Conservation (phyloP, 2,113 vertebrate species). For the Tapirus terrestris region DNA sequence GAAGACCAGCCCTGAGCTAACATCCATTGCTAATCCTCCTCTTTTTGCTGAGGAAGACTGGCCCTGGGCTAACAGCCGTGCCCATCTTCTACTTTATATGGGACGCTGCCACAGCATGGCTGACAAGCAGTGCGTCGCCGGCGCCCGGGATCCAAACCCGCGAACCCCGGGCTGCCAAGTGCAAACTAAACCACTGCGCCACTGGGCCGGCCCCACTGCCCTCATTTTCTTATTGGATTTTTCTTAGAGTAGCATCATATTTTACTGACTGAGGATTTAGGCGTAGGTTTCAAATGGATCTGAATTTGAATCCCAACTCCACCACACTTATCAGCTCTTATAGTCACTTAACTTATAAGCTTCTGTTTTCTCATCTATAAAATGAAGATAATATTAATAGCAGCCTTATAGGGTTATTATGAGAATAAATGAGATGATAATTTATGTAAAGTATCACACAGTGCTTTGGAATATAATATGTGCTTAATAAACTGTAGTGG, state of each 20-base stretch:
- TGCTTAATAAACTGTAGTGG: neutral
- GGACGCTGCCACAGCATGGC: no score
- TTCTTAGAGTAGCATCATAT: neutral
- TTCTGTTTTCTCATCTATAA: constrained; percentile 12
- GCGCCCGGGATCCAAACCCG: no score
- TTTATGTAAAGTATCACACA: constrained; percentile 25
- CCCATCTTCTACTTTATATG: no score
- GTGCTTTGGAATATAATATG: neutral
- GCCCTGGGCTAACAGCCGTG: no score
- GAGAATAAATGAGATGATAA: constrained; percentile 50
- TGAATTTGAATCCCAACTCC: neutral
- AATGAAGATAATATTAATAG: constrained; percentile 28
- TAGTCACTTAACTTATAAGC: neutral
- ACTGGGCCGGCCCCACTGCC: neutral
- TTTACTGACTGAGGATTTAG: neutral
- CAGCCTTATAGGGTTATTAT: neutral
- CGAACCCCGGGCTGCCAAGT: no score
- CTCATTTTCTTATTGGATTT: constrained; percentile 47
- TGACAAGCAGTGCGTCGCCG: no score
- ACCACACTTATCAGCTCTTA: neutral
- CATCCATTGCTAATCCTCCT: no score
- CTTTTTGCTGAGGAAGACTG: no score
- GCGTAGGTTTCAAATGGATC: neutral
- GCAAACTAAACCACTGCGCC: no score
- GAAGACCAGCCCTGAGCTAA: no score